These are phyloP conservation scores for Hydractinia echinata DNA, from an alignment of 30 jellyfish, hydroid and myxozoan genomes.

Conservation along the genomic window DNA sequence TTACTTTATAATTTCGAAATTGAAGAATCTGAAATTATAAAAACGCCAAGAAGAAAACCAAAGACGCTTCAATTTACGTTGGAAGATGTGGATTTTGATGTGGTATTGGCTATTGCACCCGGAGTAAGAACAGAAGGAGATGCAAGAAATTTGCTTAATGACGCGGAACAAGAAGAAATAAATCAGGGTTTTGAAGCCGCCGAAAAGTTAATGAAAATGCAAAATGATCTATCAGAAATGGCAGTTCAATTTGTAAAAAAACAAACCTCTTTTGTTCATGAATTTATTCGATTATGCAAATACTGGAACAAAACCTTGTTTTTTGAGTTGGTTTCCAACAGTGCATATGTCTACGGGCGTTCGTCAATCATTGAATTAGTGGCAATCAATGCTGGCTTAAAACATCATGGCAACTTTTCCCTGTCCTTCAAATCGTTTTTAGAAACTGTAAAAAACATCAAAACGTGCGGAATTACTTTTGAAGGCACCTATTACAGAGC, in stretches of 20 bases:
- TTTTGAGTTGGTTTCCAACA: not conserved
- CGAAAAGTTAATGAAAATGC: not conserved
- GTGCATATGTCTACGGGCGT: not conserved
- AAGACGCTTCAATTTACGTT: constrained; percentile 11
- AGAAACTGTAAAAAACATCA: not conserved
- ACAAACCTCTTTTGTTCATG: constrained; percentile 9
- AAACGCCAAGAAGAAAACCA: constrained; percentile 21
- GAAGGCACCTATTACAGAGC: not conserved
- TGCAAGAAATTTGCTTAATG: not conserved
- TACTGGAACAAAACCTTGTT: constrained; percentile 17
- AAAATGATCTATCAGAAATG: not conserved
- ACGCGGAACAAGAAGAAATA: not conserved
- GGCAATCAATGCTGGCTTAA: not conserved
- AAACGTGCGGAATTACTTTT: not conserved
- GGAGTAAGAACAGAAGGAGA: not conserved
- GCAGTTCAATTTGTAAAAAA: not conserved
- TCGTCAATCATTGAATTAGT: constrained; percentile 17
- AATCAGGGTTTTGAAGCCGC: not conserved
- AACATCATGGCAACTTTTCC: not conserved
- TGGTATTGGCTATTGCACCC: not conserved
- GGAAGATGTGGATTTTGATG: not conserved
- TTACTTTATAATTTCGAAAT: not conserved
- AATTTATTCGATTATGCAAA: constrained; percentile 1
- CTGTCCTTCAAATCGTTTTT: constrained; percentile 1
- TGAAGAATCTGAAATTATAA: not conserved